Evolutionary conservation across 2,888 invertebrate genomes (phyloP).

Genomic region (Trissolcus japonicus): DNA sequence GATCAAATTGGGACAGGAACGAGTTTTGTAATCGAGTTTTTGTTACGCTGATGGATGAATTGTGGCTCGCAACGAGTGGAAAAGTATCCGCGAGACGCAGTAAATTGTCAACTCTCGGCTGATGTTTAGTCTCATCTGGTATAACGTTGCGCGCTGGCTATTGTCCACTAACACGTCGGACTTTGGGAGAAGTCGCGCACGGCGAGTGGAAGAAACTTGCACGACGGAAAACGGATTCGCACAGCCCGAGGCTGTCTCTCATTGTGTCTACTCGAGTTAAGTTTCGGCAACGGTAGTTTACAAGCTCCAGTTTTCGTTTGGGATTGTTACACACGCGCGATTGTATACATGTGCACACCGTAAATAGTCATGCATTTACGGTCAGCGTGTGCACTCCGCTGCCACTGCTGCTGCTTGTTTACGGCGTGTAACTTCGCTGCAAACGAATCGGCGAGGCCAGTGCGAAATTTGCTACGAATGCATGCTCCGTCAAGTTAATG

Average conservation of each 20-base stretch:
- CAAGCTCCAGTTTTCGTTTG: conserved; percentile 67
- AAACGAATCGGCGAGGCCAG: conserved; percentile 67
- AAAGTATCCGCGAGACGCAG: conserved; percentile 30
- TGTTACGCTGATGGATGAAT: conserved; percentile 17
- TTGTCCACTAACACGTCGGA: conserved; percentile 55
- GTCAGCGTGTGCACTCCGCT: conserved; percentile 57
- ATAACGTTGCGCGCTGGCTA: conserved; percentile 35
- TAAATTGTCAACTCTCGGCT: conserved; percentile 51
- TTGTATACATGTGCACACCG: conserved; percentile 43
- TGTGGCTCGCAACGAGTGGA: conserved; percentile 22
- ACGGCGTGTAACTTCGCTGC: conserved; percentile 68
- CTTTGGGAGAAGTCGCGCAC: conserved; percentile 49
- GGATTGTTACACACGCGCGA: conserved; percentile 58
- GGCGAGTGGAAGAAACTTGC: conserved; percentile 57
- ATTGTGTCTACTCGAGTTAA: conserved; percentile 55
- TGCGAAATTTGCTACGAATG: conserved; percentile 65
- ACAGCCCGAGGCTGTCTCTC: conserved; percentile 50
- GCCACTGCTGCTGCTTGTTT: conserved; percentile 70
- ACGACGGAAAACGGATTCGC: conserved; percentile 52
- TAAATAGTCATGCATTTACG: conserved; percentile 58
- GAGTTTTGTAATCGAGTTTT: conserved; percentile 21
- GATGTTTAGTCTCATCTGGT: conserved; percentile 53
- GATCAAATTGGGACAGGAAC: too few relatives aligned
- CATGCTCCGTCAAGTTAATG: conserved; percentile 68
- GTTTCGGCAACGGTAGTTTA: conserved; percentile 62